Evolutionary conservation across 2,888 invertebrate species (phyloP).

Genomic region (Alloscopus bannaensis): DNA sequence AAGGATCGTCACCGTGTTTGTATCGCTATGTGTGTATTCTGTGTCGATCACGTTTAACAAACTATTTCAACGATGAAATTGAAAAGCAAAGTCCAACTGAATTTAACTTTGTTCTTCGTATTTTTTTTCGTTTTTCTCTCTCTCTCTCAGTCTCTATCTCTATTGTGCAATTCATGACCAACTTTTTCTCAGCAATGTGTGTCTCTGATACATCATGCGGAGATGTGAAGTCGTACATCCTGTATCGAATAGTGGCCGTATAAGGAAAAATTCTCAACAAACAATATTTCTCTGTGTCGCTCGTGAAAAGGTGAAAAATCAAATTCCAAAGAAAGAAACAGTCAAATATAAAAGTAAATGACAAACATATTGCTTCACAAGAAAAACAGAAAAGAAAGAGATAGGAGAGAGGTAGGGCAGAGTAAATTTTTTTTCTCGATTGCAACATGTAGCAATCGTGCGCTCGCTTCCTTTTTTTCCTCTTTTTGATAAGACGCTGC

Average conservation of each 20-base stretch:
- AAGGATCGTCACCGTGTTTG: conserved; percentile 4
- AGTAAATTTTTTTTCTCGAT: no score
- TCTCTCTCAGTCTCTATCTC: conserved; percentile 41
- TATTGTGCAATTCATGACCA: conserved; percentile 32
- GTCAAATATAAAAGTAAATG: conserved; percentile 48
- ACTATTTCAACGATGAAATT: conserved; percentile 53
- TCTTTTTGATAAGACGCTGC: no score
- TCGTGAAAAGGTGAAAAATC: conserved; percentile 60
- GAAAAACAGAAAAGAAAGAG: neutral
- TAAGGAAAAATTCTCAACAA: no score
- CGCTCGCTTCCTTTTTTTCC: no score
- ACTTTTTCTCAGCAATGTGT: conserved; percentile 36
- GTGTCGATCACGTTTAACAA: conserved; percentile 10
- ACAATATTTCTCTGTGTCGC: no score
- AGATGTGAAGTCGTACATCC: neutral
- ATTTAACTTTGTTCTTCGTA: conserved; percentile 36
- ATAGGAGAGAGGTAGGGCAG: no score
- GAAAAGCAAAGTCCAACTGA: conserved; percentile 54
- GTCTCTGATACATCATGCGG: no score
- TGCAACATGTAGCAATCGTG: no score
- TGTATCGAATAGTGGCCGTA: no score
- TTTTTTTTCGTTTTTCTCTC: neutral
- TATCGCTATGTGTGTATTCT: neutral
- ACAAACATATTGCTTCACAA: conserved; percentile 42
- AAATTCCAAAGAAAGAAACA: conserved; percentile 45